Percentiles rank a stretch among this genome's conserved stretches.
Conservation (phyloP, 2,888 invertebrate genomes). For the Drosophila silvestris region DNA sequence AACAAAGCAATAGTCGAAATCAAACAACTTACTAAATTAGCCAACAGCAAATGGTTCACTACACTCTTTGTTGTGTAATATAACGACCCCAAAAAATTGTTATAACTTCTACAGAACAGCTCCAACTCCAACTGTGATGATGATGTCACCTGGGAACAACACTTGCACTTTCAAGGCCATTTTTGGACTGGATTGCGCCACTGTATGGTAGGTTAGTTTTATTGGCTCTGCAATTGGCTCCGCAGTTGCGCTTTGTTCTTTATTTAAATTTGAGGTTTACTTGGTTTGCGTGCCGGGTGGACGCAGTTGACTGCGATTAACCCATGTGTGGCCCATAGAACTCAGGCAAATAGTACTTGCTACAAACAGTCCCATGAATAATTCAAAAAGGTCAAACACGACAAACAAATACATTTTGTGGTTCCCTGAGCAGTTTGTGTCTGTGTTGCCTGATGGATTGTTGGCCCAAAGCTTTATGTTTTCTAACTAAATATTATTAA, state of each 20-base stretch:
- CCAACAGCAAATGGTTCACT: constrained; percentile 37
- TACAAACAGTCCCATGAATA: constrained; percentile 58
- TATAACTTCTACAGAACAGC: background rate
- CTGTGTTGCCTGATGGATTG: constrained; percentile 54
- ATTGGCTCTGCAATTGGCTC: constrained; percentile 62
- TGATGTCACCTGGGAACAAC: constrained; percentile 43
- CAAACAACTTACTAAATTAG: constrained; percentile 31
- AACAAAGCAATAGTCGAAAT: constrained; percentile 14
- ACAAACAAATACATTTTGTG: constrained; percentile 19
- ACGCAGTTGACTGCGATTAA: constrained; percentile 74
- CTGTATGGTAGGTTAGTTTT: constrained; percentile 81
- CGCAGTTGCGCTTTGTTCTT: constrained; percentile 63
- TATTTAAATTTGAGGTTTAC: constrained; percentile 64
- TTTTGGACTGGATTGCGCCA: constrained; percentile 36
- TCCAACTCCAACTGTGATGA: background rate
- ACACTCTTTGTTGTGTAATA: constrained; percentile 40
- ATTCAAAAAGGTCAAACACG: constrained; percentile 75
- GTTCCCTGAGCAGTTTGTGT: constrained; percentile 19
- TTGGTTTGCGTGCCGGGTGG: constrained; percentile 70
- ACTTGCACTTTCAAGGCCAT: constrained; percentile 77
- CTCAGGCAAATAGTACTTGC: constrained; percentile 10
- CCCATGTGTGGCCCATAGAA: constrained; percentile 50
- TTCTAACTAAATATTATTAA: background rate
- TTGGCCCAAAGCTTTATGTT: constrained; percentile 27
- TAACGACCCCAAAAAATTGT: background rate